Conservation (phyloP, 2,113 vertebrate genomes). For the Geococcyx californianus region DNA sequence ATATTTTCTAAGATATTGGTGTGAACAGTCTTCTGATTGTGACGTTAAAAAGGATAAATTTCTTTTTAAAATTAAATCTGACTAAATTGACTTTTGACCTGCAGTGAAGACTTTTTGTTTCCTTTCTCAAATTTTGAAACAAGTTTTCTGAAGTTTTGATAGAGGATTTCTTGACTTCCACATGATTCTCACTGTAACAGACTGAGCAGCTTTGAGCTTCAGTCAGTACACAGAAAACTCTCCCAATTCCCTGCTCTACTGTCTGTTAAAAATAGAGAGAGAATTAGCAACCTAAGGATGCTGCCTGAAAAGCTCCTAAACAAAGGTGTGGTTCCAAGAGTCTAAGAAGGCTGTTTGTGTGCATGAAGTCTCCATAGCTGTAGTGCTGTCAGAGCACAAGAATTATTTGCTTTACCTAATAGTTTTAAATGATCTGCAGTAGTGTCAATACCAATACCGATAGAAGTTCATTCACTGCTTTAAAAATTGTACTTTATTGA, state of each 20-base stretch:
- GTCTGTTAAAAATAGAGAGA: not conserved
- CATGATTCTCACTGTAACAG: not conserved
- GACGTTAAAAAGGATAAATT: not conserved
- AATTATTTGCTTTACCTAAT: not conserved
- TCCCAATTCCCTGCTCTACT: not conserved
- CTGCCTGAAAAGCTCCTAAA: not conserved
- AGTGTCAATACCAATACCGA: not conserved
- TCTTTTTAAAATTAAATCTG: not conserved
- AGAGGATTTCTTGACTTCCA: not conserved
- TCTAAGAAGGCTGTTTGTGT: not conserved
- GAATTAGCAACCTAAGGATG: constrained; percentile 3
- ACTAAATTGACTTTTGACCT: not conserved
- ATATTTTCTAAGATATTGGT: not conserved
- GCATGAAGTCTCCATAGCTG: not conserved
- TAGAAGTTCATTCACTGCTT: not conserved
- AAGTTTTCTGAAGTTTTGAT: not conserved
- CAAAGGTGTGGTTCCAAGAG: not conserved
- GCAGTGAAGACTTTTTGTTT: not conserved
- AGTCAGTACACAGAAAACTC: not conserved
- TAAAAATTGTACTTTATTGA: not conserved
- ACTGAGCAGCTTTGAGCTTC: not conserved
- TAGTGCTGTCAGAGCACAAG: not conserved
- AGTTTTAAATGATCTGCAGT: not conserved
- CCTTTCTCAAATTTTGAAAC: not conserved
- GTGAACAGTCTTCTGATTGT: not conserved